A percentile compares a stretch with the other conserved stretches of the same genome.
These are phyloP conservation scores for Cyanistes caeruleus DNA, from an alignment of 2,113 vertebrate species.

Conservation along the genomic window DNA sequence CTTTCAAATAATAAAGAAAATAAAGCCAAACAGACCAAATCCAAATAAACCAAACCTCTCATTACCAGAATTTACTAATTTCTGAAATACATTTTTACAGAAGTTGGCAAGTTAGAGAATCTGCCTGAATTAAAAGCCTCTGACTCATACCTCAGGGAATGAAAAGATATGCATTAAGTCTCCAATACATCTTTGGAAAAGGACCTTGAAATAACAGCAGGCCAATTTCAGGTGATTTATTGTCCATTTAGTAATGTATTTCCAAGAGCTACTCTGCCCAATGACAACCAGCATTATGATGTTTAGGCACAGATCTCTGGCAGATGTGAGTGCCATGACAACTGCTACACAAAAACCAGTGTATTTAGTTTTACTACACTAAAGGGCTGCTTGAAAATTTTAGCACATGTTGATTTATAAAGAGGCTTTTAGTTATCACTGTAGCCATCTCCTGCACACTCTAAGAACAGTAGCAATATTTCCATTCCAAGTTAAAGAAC, in stretches of 20 bases:
- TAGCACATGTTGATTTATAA: not conserved
- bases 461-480: not conserved
- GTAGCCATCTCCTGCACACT: not conserved
- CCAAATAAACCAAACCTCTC: not conserved
- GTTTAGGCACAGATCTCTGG: not conserved
- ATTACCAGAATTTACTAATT: not conserved
- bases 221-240: not conserved
- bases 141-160: not conserved
- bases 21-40: not conserved
- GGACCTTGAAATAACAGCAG: not conserved
- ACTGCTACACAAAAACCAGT: not conserved
- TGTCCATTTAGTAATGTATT: not conserved
- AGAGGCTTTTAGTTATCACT: not conserved
- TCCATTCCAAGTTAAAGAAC: not conserved
- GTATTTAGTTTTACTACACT: not conserved
- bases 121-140: not conserved
- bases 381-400: not conserved
- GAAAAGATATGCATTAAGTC: not conserved
- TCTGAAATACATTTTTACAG: not conserved
- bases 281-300: not conserved
- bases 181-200: not conserved
- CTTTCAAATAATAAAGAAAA: not conserved
- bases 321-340: not conserved
- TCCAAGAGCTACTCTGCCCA: not conserved
- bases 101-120: not conserved